phyloP scores from a whole-genome alignment of 2,888 invertebrate species.

The Himalopsyche tibetana region DNA sequence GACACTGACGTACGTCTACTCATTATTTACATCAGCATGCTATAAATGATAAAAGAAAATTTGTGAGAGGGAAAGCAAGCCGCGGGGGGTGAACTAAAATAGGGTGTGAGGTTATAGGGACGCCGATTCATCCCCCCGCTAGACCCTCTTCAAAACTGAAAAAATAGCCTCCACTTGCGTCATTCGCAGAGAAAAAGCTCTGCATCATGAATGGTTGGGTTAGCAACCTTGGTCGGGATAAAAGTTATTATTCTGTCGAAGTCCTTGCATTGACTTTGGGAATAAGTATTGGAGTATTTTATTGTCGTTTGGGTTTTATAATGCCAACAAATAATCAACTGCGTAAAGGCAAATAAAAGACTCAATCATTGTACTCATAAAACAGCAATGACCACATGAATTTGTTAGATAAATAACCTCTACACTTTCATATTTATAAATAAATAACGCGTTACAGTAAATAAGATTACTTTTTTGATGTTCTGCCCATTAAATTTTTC shows the following conservation, averaged over 20 bases:
- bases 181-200: slow-evolving; percentile 52
- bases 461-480: too few species aligned
- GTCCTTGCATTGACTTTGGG: too few species aligned
- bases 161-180: slow-evolving; percentile 57
- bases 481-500: too few species aligned
- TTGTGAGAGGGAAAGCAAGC: slow-evolving; percentile 60
- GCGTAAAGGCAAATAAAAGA: too few species aligned
- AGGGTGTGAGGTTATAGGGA: slow-evolving; percentile 16
- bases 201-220: slow-evolving; percentile 6
- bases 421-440: too few species aligned
- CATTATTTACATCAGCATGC: slow-evolving; percentile 65
- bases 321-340: too few species aligned
- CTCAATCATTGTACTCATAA: too few species aligned
- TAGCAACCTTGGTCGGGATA: neutral
- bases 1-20: slow-evolving; percentile 65
- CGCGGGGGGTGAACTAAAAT: slow-evolving; percentile 53
- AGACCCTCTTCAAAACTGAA: slow-evolving; percentile 63
- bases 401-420: too few species aligned
- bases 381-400: too few species aligned
- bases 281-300: too few species aligned
- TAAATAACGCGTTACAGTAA: too few species aligned
- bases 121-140: slow-evolving; percentile 17
- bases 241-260: slow-evolving; percentile 6
- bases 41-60: slow-evolving; percentile 66
- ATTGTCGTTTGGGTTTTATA: too few species aligned